Evolutionary conservation across 2,113 vertebrate species (phyloP), one percentile per base, ranked within the genome.

Genomic region (Hymenochirus boettgeri): DNA sequence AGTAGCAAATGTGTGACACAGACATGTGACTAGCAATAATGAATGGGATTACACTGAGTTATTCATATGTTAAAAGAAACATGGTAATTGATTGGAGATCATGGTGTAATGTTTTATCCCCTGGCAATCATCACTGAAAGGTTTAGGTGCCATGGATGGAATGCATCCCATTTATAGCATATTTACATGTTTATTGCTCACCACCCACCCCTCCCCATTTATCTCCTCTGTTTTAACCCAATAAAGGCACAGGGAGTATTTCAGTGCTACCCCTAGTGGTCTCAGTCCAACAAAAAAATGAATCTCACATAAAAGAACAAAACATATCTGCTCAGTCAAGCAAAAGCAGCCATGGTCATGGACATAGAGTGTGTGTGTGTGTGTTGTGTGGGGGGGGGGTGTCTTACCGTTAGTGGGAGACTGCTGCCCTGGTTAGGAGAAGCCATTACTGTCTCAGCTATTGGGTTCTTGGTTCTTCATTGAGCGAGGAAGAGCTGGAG

Each of bases 401-500:
- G 59, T 63, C 83, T 88, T 86, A 87, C 93, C 94, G 78, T 86
- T 86, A 70, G 80, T 79, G 91, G 71, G 72, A 95, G 88, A 82
- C 84, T 91, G 86, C 81, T 73, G 72, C 89, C 79, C 70, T 89
- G 90, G 76, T 83, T 92, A 73, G 93, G 92, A 62, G 94, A 96
- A 66, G 91, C 81, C 83, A 97, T 72, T 65, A 85, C 86, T 26
- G 89, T 83, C 77, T 96, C 92, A 74, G 84, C 85, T 48, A 73
- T 69, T 47, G 88, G 72, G 75, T 88, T 85, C 81, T 97, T 98
- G 80, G 86, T 85, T 88, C 85, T 74, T 97, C 94, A 76, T 91
- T 94, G 78, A 97, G 89, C 75, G 95, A 82, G 46, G 95, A 95
- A 0, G 93, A 94, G 75, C 90, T 89, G 84, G 94, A 97, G 80